phyloP scores from a whole-genome alignment of 2,888 invertebrate species.

The Hylaea fasciaria region DNA sequence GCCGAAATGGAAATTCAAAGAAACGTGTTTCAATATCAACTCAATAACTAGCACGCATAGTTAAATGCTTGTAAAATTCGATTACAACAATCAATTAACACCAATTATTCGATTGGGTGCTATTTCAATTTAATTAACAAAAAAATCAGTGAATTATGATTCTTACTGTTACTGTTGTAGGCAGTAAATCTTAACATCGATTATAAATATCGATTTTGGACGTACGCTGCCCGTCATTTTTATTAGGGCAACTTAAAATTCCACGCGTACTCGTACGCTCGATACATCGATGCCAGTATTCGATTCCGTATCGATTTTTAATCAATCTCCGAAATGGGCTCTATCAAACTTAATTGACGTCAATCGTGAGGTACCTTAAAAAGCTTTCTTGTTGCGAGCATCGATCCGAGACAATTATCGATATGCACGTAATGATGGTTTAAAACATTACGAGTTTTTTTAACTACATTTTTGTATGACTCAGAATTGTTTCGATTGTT shows the following conservation, averaged over 20 bases:
- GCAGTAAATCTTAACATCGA: constrained; percentile 43
- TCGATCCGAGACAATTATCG: constrained; percentile 47
- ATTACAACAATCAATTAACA: constrained; percentile 39
- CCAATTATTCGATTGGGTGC: constrained; percentile 40
- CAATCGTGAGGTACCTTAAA: constrained; percentile 64
- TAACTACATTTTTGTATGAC: constrained; percentile 16
- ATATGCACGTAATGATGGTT: constrained; percentile 37
- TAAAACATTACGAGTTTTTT: constrained; percentile 23
- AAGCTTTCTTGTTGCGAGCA: constrained; percentile 54
- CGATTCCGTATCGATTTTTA: constrained; percentile 71
- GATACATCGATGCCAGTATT: constrained; percentile 43
- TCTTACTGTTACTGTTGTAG: constrained; percentile 41
- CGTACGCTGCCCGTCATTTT: constrained; percentile 46
- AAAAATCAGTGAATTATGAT: constrained; percentile 49
- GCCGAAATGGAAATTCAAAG: constrained; percentile 9
- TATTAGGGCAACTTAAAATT: constrained; percentile 61
- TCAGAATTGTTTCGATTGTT: constrained; percentile 17
- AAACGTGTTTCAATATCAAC: constrained; percentile 24
- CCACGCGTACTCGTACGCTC: constrained; percentile 47
- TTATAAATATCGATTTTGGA: constrained; percentile 53
- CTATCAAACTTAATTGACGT: constrained; percentile 79
- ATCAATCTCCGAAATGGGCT: constrained; percentile 74
- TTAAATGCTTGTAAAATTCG: constrained; percentile 40
- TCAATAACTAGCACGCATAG: constrained; percentile 29
- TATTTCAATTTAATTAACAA: constrained; percentile 38